These are phyloP conservation scores for Syngnathus acus DNA, from an alignment of 2,797 vertebrate species.

Conservation along the genomic window DNA sequence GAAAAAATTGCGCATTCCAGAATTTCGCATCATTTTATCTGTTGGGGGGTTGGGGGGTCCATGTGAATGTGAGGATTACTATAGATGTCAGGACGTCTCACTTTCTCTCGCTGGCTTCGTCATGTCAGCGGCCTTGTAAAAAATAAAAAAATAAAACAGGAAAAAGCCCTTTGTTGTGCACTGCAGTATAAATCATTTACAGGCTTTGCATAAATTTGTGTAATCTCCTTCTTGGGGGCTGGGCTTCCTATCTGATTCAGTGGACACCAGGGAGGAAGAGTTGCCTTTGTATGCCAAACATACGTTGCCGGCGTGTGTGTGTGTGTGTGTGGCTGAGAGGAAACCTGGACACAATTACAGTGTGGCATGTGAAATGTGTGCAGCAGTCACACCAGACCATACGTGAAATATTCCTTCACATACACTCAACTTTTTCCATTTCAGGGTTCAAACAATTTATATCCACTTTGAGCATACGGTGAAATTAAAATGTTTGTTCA, in stretches of 20 bases:
- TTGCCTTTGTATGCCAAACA: constrained; percentile 18
- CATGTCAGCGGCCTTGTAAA: constrained; percentile 47
- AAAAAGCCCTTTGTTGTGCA: constrained; percentile 61
- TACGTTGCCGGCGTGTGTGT: constrained; percentile 8
- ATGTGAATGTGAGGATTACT: constrained; percentile 25
- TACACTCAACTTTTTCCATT: not conserved
- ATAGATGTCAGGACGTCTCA: constrained; percentile 33
- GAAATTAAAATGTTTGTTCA: no score
- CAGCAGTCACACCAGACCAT: not conserved
- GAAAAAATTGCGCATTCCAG: constrained; percentile 20
- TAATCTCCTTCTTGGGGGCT: constrained; percentile 63
- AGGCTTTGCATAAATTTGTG: constrained; percentile 72
- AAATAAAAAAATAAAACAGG: constrained; percentile 3
- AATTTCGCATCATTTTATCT: constrained; percentile 1
- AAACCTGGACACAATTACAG: constrained; percentile 26
- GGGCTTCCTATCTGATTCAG: constrained; percentile 52
- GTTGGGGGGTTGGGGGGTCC: constrained; percentile 9
- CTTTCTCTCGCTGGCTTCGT: constrained; percentile 20
- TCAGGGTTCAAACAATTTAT: no score
- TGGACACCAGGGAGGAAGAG: constrained; percentile 38
- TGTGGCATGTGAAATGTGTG: constrained; percentile 4
- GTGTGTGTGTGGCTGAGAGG: not conserved
- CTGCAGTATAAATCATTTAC: constrained; percentile 70
- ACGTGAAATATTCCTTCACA: not conserved
- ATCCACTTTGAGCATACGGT: no score